Base-by-base conservation (phyloP, 64 coral and sea anemone species). In the Stichodactyla helianthus region DNA sequence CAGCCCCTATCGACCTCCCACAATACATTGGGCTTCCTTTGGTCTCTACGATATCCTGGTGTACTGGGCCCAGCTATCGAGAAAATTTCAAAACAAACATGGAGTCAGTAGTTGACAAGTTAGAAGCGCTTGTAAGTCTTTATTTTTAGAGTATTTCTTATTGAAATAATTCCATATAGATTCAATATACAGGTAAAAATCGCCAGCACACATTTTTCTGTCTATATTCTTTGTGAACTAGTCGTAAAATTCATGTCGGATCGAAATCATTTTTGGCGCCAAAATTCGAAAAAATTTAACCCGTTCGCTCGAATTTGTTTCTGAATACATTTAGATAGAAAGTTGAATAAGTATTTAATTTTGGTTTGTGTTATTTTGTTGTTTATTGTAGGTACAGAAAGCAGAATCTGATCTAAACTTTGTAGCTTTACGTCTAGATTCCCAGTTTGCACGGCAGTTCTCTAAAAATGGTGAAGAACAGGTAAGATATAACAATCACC, bases 361-460 rank as follows among this genome's bases (percentile, higher is more conserved):
- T 85, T 19, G 51, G 23, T 26, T 71, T 13, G 25, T 26, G 35
- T 63, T 51, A n/a, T 59, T 88, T 51, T 89, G 51, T 7, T 54
- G 68, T 50, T 61, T 55, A 10, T 64, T 86, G 79, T 79, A 99
- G 97, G 89, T 99, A 25, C 87, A 99, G 77, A 99, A 99, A 60
- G 88, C 93, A n/a, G 97, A 99, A 55, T 95, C 93, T 16, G 97
- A 99, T 86, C 79, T 95, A 28, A 99, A 99, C 64, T 94, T 88
- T 63, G 86, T 94, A 27, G 89, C 93, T 12, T 85, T 95, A 50
- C 85, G 93, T 86, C 77, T 99, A 13, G 90, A 92, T 52, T 87
- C 93, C 12, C 86, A 99, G 54, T 99, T 99, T 88, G 84, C 90
- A 9, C 79, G 95, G 20, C 90, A 92, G 54, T 99, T 95, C 86